Base-by-base conservation (phyloP, 2,888 invertebrate genomes). In the Dione vanillae region DNA sequence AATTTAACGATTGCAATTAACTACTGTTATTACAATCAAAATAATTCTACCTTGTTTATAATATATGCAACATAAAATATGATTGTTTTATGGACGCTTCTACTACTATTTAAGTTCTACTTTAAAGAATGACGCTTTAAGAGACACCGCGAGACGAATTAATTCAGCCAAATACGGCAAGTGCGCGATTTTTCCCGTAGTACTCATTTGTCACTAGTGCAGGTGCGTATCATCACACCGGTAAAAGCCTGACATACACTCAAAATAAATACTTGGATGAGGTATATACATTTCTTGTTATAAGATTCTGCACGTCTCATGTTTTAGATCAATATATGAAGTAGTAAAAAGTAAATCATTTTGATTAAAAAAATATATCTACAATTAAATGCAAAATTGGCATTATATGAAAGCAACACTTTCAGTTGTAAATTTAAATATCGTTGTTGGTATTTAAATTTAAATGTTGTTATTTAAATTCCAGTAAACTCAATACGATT, bases 141-240 rank as follows among this genome's bases (percentile, higher is more conserved):
- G 88, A 90, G 92, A 92, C 90, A 89, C 84, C 90, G 85, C 84
- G 88, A 89, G 89, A 92, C 89, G 91, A 91, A 93, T 92, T 93
- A 93, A 92, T 93, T 91, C 88, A 86, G 87, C 85, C 86, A 82
- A 86, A 85, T 78, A 84, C 85, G 85, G 85, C 78, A 84, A 82
- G 80, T 78, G 83, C 80, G 84, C 90, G 90, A 89, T 92, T 92
- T 92, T 90, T 91, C 83, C 83, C 83, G 84, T 85, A 87, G 88
- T 88, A 90, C 91, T 92, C 92, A 87, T 91, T 91, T 92, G 91
- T 92, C 92, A 92, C 89, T 80, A 76, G 79, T 80, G 81, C 92
- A 90, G 90, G 90, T 90, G 91, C 84, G 83, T 82, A 66, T 65
- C 75, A 72, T 77, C 76, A 74, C 76, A 76, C 74, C 72, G 76